Conservation (phyloP, 2,113 vertebrate species). For the Ahaetulla prasina region DNA sequence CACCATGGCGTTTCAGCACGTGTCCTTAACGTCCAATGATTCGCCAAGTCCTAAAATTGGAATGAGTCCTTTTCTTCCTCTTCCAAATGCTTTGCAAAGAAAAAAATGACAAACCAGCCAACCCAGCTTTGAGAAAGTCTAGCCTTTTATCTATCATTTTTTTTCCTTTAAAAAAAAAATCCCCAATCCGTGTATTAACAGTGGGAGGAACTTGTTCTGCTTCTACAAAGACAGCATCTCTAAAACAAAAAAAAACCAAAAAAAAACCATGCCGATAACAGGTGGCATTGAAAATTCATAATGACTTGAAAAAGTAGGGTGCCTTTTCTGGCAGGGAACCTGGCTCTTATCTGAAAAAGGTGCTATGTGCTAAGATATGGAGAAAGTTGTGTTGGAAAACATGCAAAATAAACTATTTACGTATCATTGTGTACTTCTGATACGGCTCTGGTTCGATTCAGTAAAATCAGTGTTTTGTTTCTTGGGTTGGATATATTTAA, state of each 20-base stretch:
- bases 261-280: slow-evolving; percentile 9
- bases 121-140: slow-evolving; percentile 41
- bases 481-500: slow-evolving; percentile 34
- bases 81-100: slow-evolving; percentile 59
- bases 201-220: slow-evolving; percentile 53
- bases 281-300: slow-evolving; percentile 18
- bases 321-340: slow-evolving; percentile 25
- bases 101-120: slow-evolving; percentile 30
- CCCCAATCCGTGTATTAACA: slow-evolving; percentile 62
- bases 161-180: slow-evolving; percentile 64
- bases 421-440: slow-evolving; percentile 6
- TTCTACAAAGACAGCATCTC: slow-evolving; percentile 46
- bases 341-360: slow-evolving; percentile 48
- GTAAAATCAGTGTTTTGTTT: slow-evolving; percentile 28
- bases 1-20: slow-evolving; percentile 97
- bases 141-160: slow-evolving; percentile 69
- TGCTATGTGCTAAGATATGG: slow-evolving; percentile 44
- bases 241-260: slow-evolving; percentile 37
- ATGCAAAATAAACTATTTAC: slow-evolving; percentile 36
- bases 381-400: slow-evolving; percentile 38
- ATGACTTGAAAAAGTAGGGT: background rate
- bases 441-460: slow-evolving; percentile 39
- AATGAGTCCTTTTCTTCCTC: slow-evolving; percentile 57
- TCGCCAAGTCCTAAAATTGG: slow-evolving; percentile 52
- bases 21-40: slow-evolving; percentile 96